Evolutionary conservation across 2,113 vertebrate species (phyloP), one percentile per base, ranked within the genome.

Genomic region (Pteronura brasiliensis): DNA sequence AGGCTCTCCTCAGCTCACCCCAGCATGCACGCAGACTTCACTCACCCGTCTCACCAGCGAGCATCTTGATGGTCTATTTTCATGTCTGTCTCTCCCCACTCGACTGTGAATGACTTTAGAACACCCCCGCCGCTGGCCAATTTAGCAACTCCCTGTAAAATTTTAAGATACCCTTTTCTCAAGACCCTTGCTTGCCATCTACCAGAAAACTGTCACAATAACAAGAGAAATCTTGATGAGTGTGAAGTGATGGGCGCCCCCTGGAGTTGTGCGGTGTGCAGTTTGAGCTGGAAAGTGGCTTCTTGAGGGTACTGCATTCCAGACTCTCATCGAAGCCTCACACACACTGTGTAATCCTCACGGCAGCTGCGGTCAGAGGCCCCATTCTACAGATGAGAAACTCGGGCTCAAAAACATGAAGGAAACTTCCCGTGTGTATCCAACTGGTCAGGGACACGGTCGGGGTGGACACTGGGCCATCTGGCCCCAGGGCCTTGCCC

Each of bases 151-250:
- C 79, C 39, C 29, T 77, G 89, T 88, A 93, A 80, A 91, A 88
- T 86, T 84, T 76, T 79, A 87, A 94, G 87, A 47, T 74, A 94
- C 74, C 94, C 88, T 89, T 93, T 95, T 72, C 95, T 85, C 83
- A 79, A 96, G 93, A 96, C 96, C 96, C 94, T 82, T 65, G 90
- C 94, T 88, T 92, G 86, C 93, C 92, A 93, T 95, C 93, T 91
- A 74, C 88, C 94, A 90, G 96, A 71, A 92, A 97, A 82, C 0
- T 55, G 83, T 95, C 63, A 92, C 74, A 36, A 7, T 61, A 72
- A 89, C 72, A 69, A 18, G 88, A 27, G 72, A 90, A 84, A 83
- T 36, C 52, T 14, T 21, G 55, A 12, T 31, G 67, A 2, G 31
- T 12, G 29, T 13, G 39, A 57, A 67, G 42, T 21, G 34, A 29